A percentile compares a stretch with the other conserved stretches of the same genome.
These are phyloP conservation scores for Acipenser transmontanus DNA, from an alignment of 2,797 vertebrate genomes.

Conservation along the genomic window DNA sequence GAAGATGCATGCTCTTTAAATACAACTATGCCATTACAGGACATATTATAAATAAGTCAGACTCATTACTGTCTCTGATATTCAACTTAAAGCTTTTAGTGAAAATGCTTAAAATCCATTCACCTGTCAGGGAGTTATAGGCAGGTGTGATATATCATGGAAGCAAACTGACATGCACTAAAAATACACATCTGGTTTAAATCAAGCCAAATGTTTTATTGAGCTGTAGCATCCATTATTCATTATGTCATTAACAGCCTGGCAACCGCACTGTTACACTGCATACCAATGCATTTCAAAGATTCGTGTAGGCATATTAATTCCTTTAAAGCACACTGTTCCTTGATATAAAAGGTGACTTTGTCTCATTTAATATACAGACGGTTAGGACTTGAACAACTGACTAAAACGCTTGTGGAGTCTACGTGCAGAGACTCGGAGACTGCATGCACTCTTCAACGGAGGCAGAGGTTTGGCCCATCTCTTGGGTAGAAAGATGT, in stretches of 20 bases:
- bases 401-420: background rate
- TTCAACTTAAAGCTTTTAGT: too few relatives aligned
- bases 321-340: constrained; percentile 24
- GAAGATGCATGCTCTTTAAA: constrained; percentile 46
- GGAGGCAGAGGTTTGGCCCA: too few relatives aligned
- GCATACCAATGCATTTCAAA: constrained; percentile 39
- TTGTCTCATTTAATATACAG: constrained; percentile 26
- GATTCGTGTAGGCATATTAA: constrained; percentile 26
- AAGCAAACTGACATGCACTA: constrained; percentile 25
- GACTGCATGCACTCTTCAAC: background rate
- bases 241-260: constrained; percentile 35
- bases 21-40: too few relatives aligned
- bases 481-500: too few relatives aligned
- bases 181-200: constrained; percentile 36
- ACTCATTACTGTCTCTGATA: too few relatives aligned
- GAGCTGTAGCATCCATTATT: constrained; percentile 41
- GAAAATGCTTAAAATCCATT: constrained; percentile 13
- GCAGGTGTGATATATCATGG: constrained; percentile 14
- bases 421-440: background rate
- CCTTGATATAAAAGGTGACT: constrained; percentile 32
- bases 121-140: constrained; percentile 16
- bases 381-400: constrained; percentile 2
- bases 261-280: constrained; percentile 22
- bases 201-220: constrained; percentile 39
- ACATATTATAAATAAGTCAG: too few relatives aligned